phyloP scores from a whole-genome alignment of 2,888 invertebrate genomes.

The Bembecia ichneumoniformis region DNA sequence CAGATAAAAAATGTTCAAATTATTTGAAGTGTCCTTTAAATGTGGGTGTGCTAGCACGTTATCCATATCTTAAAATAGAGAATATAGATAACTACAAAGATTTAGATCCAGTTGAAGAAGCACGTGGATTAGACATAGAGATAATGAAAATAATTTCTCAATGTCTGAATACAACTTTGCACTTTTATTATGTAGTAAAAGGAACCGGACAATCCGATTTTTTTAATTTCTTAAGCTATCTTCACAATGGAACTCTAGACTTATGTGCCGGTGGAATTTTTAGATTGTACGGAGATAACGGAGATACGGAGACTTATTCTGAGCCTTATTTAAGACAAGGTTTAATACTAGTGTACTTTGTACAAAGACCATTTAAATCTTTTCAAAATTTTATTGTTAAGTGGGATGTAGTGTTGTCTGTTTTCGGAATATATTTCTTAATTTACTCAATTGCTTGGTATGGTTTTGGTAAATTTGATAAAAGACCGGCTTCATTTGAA shows the following conservation, averaged over 20 bases:
- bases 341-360: conserved; percentile 40
- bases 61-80: conserved; percentile 34
- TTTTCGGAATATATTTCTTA: conserved; percentile 34
- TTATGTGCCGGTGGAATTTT: conserved; percentile 46
- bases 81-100: conserved; percentile 21
- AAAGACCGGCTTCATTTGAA: conserved; percentile 18
- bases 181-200: conserved; percentile 28
- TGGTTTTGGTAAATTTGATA: conserved; percentile 29
- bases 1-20: conserved; percentile 26
- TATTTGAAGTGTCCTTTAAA: conserved; percentile 38
- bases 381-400: conserved; percentile 38
- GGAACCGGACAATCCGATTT: conserved; percentile 24
- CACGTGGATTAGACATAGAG: conserved; percentile 38
- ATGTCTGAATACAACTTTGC: conserved; percentile 36
- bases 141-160: conserved; percentile 40
- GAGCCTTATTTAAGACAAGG: conserved; percentile 40
- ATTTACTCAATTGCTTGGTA: conserved; percentile 33
- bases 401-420: conserved; percentile 27
- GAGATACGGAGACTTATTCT: conserved; percentile 49
- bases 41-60: conserved; percentile 34
- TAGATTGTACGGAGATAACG: conserved; percentile 34
- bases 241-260: conserved; percentile 44
- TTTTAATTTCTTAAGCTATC: conserved; percentile 25
- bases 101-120: conserved; percentile 25
- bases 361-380: conserved; percentile 28